Percentiles rank a stretch among this genome's conserved stretches.
phyloP scores from a whole-genome alignment of 2,113 vertebrate genomes.

The Pollimyrus isidori region DNA sequence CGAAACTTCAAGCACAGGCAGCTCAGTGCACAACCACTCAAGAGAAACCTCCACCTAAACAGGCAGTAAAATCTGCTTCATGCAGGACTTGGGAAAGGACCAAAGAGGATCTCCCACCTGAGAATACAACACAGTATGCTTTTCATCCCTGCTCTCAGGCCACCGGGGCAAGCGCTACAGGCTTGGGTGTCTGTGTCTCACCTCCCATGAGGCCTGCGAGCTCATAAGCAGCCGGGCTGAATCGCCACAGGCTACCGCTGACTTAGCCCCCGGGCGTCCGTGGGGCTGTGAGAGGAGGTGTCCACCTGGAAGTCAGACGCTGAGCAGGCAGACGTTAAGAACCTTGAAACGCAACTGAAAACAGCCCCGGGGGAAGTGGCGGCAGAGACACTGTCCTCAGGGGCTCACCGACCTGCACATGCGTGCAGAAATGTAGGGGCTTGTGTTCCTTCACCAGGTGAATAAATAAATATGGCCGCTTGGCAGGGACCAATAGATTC shows the following conservation, averaged over 20 bases:
- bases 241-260: not conserved
- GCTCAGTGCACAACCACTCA: not conserved
- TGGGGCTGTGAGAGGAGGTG: not conserved
- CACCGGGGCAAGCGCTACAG: not conserved
- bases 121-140: not conserved
- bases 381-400: not conserved
- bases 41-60: not conserved
- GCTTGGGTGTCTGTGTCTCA: not conserved
- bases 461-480: slow-evolving; percentile 17
- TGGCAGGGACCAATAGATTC: slow-evolving; percentile 42
- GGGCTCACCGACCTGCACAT: not conserved
- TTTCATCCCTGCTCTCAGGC: slow-evolving; percentile 3
- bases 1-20: not conserved
- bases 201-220: not conserved
- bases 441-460: not conserved
- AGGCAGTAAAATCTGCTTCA: not conserved
- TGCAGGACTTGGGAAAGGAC: not conserved
- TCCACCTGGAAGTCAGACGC: not conserved
- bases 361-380: not conserved
- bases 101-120: not conserved
- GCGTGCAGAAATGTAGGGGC: not conserved
- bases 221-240: not conserved
- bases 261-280: not conserved
- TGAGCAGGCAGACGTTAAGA: not conserved
- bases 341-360: not conserved